phyloP scores from a whole-genome alignment of 2,888 invertebrate species.

The Xestoiulus laeticollis region DNA sequence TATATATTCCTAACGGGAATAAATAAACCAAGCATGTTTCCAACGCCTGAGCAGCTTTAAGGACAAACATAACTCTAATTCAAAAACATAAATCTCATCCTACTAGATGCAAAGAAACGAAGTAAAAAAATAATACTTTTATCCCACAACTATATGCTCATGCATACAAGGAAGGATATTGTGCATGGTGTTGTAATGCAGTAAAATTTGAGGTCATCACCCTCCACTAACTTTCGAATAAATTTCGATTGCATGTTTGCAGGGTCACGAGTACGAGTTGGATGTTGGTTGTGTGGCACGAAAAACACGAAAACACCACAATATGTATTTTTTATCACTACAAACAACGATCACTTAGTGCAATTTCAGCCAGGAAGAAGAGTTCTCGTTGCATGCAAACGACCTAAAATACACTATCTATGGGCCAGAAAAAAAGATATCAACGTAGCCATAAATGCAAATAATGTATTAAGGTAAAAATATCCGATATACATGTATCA shows the following conservation, averaged over 20 bases:
- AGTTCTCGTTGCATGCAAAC: not conserved
- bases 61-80: not conserved
- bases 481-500: not conserved
- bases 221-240: not conserved
- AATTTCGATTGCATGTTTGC: slow-evolving; percentile 29
- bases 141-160: not conserved
- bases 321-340: not conserved
- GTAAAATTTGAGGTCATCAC: slow-evolving; percentile 1
- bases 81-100: not conserved
- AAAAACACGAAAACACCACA: not conserved
- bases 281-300: not conserved
- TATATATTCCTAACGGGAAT: not conserved
- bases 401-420: not conserved
- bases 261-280: slow-evolving; percentile 19
- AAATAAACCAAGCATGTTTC: not conserved
- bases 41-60: not conserved
- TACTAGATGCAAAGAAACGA: not conserved
- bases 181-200: not conserved
- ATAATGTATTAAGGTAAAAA: not conserved
- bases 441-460: not conserved
- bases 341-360: not conserved
- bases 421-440: not conserved
- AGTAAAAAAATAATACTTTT: not conserved
- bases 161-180: not conserved
- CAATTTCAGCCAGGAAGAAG: not conserved